Conservation (phyloP, 2,888 invertebrate species). For the Ornithoptera priamus region DNA sequence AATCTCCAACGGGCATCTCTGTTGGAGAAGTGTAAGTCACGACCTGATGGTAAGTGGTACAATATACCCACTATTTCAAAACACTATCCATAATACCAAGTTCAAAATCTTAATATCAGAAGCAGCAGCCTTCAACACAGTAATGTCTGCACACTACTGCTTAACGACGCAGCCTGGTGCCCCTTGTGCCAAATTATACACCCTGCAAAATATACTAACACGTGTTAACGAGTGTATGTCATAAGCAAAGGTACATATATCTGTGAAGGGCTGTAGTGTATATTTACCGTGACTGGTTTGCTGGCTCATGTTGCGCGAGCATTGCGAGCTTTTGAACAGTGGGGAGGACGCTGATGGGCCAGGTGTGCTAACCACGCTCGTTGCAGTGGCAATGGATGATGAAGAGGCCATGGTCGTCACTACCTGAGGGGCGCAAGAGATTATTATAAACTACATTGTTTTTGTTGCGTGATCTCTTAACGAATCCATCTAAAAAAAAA, state of each 20-base stretch:
- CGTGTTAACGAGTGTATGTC: background rate
- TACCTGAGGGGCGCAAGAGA: conserved; percentile 1
- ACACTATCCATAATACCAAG: too few relatives aligned
- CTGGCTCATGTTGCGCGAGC: conserved; percentile 56
- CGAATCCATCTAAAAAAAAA: too few relatives aligned
- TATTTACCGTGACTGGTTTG: conserved; percentile 53
- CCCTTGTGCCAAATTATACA: background rate
- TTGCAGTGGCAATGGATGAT: conserved; percentile 48
- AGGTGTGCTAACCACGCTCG: conserved; percentile 36
- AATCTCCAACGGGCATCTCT: too few relatives aligned
- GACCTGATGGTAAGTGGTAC: too few relatives aligned
- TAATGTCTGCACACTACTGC: background rate
- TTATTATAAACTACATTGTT: background rate
- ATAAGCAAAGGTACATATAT: background rate
- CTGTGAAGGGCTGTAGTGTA: background rate
- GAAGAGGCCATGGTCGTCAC: conserved; percentile 54
- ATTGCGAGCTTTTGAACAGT: conserved; percentile 57
- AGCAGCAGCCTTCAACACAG: background rate
- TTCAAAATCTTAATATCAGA: background rate
- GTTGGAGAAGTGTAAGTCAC: too few relatives aligned
- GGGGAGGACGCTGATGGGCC: conserved; percentile 32
- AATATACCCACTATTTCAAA: too few relatives aligned
- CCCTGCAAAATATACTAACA: background rate
- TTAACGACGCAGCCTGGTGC: background rate
- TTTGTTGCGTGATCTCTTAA: too few relatives aligned